Evolutionary conservation across 2,888 invertebrate species (phyloP).

Genomic region (Serripes groenlandicus): DNA sequence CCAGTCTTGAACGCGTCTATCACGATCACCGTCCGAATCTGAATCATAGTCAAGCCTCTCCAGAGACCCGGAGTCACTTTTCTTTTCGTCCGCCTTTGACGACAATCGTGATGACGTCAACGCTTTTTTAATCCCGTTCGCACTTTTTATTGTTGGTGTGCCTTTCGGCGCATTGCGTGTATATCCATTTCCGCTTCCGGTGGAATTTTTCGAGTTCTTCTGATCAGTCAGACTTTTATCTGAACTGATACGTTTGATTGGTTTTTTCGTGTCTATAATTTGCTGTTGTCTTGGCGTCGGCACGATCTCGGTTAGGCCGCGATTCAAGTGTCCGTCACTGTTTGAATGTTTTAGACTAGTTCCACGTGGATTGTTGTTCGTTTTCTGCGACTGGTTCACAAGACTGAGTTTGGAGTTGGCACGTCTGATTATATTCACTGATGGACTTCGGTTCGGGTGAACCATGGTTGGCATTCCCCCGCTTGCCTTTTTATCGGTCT

Average conservation of each 20-base stretch:
- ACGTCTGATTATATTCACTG: constrained; percentile 31
- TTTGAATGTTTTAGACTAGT: constrained; percentile 26
- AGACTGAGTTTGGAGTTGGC: constrained; percentile 59
- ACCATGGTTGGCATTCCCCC: constrained; percentile 26
- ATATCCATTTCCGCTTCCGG: constrained; percentile 1
- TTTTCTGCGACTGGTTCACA: constrained; percentile 46
- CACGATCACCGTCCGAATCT: constrained; percentile 68
- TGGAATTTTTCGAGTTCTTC: constrained; percentile 32
- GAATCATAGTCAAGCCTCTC: constrained; percentile 61
- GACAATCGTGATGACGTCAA: constrained; percentile 60
- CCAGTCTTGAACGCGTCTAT: constrained; percentile 70
- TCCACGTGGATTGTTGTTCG: constrained; percentile 44
- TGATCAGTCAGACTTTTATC: constrained; percentile 52
- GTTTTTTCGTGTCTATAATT: constrained; percentile 5
- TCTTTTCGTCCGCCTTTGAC: constrained; percentile 45
- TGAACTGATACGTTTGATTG: constrained; percentile 55
- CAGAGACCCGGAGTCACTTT: constrained; percentile 29
- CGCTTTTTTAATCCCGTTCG: constrained; percentile 26
- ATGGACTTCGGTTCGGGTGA: constrained; percentile 19
- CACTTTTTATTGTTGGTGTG: constrained; percentile 14
- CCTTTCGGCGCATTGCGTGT: neutral
- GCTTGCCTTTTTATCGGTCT: neutral
- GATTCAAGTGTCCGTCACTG: constrained; percentile 50
- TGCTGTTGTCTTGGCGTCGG: neutral
- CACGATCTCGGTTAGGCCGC: neutral